Base-by-base conservation (phyloP, 2,888 invertebrate species). In the Hoplodrina ambigua region DNA sequence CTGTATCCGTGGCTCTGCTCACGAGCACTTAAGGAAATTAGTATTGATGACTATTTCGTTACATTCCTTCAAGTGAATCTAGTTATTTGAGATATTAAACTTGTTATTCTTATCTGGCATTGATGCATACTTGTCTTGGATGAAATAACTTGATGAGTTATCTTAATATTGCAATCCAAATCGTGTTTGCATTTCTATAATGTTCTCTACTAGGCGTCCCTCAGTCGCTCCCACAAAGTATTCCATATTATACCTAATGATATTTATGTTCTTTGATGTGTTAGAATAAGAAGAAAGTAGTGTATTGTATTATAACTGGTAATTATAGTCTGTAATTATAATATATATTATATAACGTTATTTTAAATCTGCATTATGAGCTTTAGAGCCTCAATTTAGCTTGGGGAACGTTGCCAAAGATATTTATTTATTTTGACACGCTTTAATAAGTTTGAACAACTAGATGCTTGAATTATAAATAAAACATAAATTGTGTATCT, bases 221-320 rank as follows among this genome's bases (percentile, higher is more conserved):
- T 69, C 72, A 81, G 80, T 81, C 33, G 78, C 20, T 66, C 57
- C 57, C 74, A 75, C 50, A 63, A 73, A 75, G 33, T 88, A 91
- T 92, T 92, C 89, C 91, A 90, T 89, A 65, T 68, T 73, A 82
- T 87, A 78, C 54, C 53, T 77, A 86, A 75, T 68, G 63, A 78
- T 83, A 85, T 88, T 41, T 87, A 84, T 75, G 84, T 88, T 89
- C 72, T 79, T 92, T 85, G 87, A 89, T 90, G 90, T 92, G 82
- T 85, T 90, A 91, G 89, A 68, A 66, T 91, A 90, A 91, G 89
- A 68, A 84, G 57, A 85, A 80, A 75, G 78, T 86, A 88, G 83
- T 78, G 83, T 82, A 86, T 78, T 75, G 72, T 82, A 82, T 71
- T 78, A 73, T 84, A 82, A 80, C 80, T 85, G 82, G 77, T 85